phyloP scores from a whole-genome alignment of 2,113 vertebrate species.

The Bothrops jararaca region DNA sequence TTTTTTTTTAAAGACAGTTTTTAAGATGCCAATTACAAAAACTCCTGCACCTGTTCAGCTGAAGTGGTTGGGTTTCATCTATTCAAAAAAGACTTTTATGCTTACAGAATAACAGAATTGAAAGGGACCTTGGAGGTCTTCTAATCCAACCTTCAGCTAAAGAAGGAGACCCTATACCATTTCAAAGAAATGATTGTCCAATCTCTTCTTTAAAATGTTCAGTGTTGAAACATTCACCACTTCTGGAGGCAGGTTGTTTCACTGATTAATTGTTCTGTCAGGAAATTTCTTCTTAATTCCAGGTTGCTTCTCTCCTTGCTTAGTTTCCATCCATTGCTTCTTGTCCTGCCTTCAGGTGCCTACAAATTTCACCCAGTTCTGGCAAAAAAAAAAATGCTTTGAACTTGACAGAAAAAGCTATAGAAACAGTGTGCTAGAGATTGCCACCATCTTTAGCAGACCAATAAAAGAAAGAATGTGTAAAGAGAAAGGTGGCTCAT shows the following conservation, averaged over 20 bases:
- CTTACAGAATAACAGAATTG: not conserved
- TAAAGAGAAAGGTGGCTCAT: not conserved
- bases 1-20: not conserved
- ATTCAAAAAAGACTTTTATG: not conserved
- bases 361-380: not conserved
- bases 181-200: not conserved
- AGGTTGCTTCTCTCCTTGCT: not conserved
- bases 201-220: not conserved
- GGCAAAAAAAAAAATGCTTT: not conserved
- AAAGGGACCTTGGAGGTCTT: not conserved
- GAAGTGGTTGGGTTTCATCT: no score
- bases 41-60: not conserved
- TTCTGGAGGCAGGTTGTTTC: not conserved
- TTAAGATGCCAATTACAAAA: not conserved
- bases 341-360: not conserved
- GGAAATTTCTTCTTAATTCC: not conserved
- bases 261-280: not conserved
- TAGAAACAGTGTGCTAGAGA: not conserved
- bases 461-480: not conserved
- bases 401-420: not conserved
- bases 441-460: not conserved
- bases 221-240: not conserved
- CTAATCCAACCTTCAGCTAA: not conserved
- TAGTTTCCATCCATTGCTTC: not conserved
- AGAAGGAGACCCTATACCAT: not conserved